A percentile compares a stretch with the other conserved stretches of the same genome.
Conservation (phyloP, 1,140 invertebrate species). For the Amyelois transitella region DNA sequence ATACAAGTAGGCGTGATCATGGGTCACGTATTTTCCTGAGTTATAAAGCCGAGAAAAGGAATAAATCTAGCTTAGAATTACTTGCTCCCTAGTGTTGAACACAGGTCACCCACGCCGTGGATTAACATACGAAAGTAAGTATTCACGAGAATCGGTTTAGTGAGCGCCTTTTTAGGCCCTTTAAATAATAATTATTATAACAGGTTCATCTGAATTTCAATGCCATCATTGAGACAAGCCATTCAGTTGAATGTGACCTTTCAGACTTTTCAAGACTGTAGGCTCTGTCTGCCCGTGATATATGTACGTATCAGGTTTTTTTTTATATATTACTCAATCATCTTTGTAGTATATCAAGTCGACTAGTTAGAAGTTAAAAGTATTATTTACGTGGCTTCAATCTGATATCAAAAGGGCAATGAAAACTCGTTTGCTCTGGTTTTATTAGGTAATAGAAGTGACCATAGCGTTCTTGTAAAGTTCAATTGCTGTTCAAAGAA, state of each 20-base stretch:
- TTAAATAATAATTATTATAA: no score
- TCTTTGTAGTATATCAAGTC: no score
- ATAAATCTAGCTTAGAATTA: slow-evolving; percentile 61
- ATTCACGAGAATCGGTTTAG: neutral
- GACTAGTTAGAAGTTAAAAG: neutral
- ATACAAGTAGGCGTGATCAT: slow-evolving; percentile 58
- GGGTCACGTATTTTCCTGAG: slow-evolving; percentile 64
- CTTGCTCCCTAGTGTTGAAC: slow-evolving; percentile 27
- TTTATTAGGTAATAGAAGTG: neutral
- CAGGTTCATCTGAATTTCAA: no score
- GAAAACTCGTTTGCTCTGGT: neutral
- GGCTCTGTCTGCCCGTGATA: no score
- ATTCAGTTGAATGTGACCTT: no score
- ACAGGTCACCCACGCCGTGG: slow-evolving; percentile 28
- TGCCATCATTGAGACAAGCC: no score
- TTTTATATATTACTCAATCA: no score
- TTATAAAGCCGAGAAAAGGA: slow-evolving; percentile 53
- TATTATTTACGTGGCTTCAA: neutral
- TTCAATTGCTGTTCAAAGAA: neutral
- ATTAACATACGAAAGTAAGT: slow-evolving; percentile 34
- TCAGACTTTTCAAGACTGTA: no score
- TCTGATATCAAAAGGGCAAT: neutral
- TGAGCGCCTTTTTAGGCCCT: no score
- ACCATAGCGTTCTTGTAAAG: neutral
- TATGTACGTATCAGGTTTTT: no score